Evolutionary conservation across 2,113 vertebrate species (phyloP).

Genomic region (Panthera tigris): DNA sequence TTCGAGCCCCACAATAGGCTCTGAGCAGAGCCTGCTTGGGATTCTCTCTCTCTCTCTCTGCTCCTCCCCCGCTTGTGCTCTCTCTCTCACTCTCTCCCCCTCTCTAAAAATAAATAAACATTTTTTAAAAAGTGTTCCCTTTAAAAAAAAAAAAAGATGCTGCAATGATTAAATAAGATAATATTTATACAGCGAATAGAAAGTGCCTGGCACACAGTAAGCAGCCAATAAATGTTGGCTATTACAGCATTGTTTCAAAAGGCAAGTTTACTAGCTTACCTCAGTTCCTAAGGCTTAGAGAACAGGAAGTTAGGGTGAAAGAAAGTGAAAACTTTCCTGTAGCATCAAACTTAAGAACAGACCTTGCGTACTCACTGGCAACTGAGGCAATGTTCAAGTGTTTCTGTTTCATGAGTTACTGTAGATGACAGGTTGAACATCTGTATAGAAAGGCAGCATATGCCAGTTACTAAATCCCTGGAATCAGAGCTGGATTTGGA

Average conservation of each 20-base stretch:
- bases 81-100: no score
- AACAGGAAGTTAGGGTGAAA: not conserved
- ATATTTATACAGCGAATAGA: not conserved
- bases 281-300: not conserved
- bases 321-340: not conserved
- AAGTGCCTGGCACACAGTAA: not conserved
- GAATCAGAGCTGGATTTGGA: not conserved
- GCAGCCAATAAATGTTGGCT: not conserved
- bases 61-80: no score
- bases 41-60: no score
- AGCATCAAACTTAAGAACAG: not conserved
- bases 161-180: not conserved
- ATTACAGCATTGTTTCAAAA: constrained; percentile 1
- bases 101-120: no score
- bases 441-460: not conserved
- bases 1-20: no score
- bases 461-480: not conserved
- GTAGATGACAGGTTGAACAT: not conserved
- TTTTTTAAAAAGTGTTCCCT: no score
- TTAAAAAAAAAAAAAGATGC: not conserved
- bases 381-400: not conserved
- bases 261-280: not conserved
- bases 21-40: no score
- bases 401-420: not conserved
- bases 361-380: not conserved